Evolutionary conservation across 2,797 vertebrate genomes (phyloP).

Genomic region (Malurus splendens): DNA sequence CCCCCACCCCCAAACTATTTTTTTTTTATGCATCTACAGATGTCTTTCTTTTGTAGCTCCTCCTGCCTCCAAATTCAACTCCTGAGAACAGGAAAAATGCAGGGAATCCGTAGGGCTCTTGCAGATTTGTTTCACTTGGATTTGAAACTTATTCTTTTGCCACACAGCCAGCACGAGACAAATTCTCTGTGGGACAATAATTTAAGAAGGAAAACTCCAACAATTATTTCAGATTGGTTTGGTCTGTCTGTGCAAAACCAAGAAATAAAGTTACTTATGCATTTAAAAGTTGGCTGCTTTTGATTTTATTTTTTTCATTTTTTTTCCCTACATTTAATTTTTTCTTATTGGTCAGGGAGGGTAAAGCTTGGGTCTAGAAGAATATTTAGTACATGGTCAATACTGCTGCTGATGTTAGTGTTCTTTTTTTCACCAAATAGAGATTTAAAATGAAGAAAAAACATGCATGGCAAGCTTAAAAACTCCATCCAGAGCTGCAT

Average conservation of each 20-base stretch:
- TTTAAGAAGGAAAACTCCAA: background rate
- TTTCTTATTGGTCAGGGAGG: background rate
- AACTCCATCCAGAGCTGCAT: background rate
- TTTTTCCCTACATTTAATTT: background rate
- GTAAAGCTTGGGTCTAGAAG: background rate
- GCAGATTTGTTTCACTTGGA: background rate
- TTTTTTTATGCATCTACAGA: too few relatives aligned
- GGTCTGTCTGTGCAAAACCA: fast-evolving
- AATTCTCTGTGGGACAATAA: background rate
- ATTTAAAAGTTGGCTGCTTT: fast-evolving
- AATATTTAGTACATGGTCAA: background rate
- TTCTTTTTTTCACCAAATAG: background rate
- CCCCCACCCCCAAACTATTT: too few relatives aligned
- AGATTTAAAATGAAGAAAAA: background rate
- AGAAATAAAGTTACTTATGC: background rate
- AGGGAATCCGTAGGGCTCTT: fast-evolving
- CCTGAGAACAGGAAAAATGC: background rate
- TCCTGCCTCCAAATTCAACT: background rate
- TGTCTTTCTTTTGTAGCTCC: background rate
- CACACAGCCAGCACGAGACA: background rate
- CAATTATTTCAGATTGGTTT: background rate
- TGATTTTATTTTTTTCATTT: fast-evolving
- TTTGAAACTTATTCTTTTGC: background rate
- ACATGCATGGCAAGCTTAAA: background rate
- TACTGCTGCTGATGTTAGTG: background rate